Conservation (phyloP, 1,140 invertebrate species). For the Stenopsyche tienmushanensis region DNA sequence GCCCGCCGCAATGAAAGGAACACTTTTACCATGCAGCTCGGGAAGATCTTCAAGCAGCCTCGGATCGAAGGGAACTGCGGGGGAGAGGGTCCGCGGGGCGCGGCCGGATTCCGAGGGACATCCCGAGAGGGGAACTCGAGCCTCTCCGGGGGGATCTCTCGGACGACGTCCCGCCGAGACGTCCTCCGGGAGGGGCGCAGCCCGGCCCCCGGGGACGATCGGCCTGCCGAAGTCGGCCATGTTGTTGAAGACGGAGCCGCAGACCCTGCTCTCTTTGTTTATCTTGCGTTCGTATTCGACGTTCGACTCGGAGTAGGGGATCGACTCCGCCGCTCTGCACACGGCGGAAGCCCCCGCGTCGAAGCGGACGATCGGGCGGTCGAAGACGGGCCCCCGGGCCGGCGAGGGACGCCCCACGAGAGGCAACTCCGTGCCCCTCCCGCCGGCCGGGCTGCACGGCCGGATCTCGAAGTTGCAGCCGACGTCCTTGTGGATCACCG, state of each 20-base stretch:
- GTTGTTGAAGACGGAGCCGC: neutral
- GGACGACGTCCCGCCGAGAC: too few relatives aligned
- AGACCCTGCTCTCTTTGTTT: neutral
- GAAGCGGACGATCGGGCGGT: neutral
- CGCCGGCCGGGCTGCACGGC: constrained; percentile 50
- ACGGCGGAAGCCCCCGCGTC: neutral
- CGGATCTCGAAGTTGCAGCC: constrained; percentile 58
- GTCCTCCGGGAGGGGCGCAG: too few relatives aligned
- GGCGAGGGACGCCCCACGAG: neutral
- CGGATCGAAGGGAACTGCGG: too few relatives aligned
- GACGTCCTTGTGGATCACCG: constrained; percentile 57
- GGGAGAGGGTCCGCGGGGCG: too few relatives aligned
- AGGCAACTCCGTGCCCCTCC: neutral
- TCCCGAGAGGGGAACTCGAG: too few relatives aligned
- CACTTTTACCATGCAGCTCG: too few relatives aligned
- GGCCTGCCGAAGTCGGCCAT: too few relatives aligned
- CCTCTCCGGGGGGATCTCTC: too few relatives aligned
- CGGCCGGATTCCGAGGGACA: too few relatives aligned
- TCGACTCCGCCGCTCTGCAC: neutral
- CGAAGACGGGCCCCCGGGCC: neutral
- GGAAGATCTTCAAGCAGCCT: too few relatives aligned
- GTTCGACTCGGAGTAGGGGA: neutral
- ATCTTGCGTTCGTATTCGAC: constrained; percentile 1
- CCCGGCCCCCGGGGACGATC: too few relatives aligned
- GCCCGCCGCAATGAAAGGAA: too few relatives aligned